Evolutionary conservation across 1,140 invertebrate species (phyloP), one percentile per base, ranked within the genome.

Genomic region (Zelostemma sp.): DNA sequence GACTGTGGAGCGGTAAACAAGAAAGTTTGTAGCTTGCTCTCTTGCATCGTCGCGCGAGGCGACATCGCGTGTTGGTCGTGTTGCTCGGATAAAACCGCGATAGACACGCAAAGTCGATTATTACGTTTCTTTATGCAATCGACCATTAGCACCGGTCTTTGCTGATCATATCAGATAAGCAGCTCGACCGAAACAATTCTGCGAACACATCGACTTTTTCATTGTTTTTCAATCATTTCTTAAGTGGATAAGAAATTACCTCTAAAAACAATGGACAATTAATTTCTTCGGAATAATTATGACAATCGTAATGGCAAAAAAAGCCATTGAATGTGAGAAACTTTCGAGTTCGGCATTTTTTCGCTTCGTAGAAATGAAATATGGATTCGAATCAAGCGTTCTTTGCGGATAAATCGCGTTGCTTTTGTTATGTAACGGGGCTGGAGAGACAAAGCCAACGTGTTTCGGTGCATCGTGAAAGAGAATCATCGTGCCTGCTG

Each of bases 41-140:
- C 41, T 50, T 46, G 40, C 40, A 41, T 41, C n/a, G 40, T 41
- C 40, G 40, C 40, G 40, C 68, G 41, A 62, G 54, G 64, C 58
- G 62, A 67, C 59, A 55, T 63, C 49, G 68, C 68, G 63, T 60
- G 58, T 66, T 25, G 47, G 21, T 71, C 62, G 62, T 66, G 68
- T 41, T 56, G 55, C 63, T 59, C 49, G 50, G 51, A 58, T 59
- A 59, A 56, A 69, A n/a, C 18, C 43, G 53, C 35, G 50, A 64
- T 55, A 63, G 62, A 66, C 63, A 71, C 68, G 68, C 68, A 55
- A 71, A 66, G 46, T 51, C 55, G 62, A 66, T 66, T 71, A 71
- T 66, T 59, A 63, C 58, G 54, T 66, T 66, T 55, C 43, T 70
- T 67, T 71, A 63, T 55, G 68, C 59, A 66, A 71, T 66, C 62